Base-by-base conservation (phyloP, 2,113 vertebrate species). In the Anhinga rufa region DNA sequence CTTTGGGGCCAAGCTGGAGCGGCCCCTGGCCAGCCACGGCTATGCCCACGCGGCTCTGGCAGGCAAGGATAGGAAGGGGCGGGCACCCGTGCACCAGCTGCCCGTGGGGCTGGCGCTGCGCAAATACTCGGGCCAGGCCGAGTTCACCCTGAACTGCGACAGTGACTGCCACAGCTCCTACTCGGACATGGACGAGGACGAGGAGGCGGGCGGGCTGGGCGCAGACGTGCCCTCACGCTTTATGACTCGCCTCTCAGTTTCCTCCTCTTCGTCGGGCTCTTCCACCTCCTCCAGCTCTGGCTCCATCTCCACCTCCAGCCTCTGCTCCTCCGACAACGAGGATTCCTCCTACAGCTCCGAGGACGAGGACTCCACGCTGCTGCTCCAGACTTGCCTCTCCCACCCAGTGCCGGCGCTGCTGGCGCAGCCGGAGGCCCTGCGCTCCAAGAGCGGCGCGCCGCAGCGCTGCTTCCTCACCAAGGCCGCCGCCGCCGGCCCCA, bases 271-370 rank as follows among this genome's bases (percentile, higher is more conserved):
- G n/a, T 99, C 99, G 3, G 99, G 98, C 55, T 99, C 99, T 2
- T 99, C 99, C 92, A 99, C 99, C 70, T 99, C 99, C 31, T 99
- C 99, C 66, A 99, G 98, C 91, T 99, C 99, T 0, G 99, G 99
- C 71, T 99, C 99, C 65, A 61, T 99, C 76, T 99, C 99, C 95
- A 99, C 99, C 51, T 99, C 99, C 92, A 99, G 99, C 91, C 96
- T 99, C 82, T 99, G 99, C 97, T 99, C 99, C 88, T 99, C 99
- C 0, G 99, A 99, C 94, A 99, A 99, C 3, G 99, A 99, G 97
- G 99, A 99, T 48, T 99, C 99, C 2, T 99, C 99, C 84, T 99
- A 98, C 95, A 99, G 99, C 91, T 99, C 99, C 5, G 99, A 99
- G 12, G 99, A 99, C 7, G 99, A 99, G 90, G 98, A 98, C 97